These are phyloP conservation scores for Ashinkailepas kermadecensis DNA, from an alignment of 2,888 invertebrate genomes.

Conservation along the genomic window DNA sequence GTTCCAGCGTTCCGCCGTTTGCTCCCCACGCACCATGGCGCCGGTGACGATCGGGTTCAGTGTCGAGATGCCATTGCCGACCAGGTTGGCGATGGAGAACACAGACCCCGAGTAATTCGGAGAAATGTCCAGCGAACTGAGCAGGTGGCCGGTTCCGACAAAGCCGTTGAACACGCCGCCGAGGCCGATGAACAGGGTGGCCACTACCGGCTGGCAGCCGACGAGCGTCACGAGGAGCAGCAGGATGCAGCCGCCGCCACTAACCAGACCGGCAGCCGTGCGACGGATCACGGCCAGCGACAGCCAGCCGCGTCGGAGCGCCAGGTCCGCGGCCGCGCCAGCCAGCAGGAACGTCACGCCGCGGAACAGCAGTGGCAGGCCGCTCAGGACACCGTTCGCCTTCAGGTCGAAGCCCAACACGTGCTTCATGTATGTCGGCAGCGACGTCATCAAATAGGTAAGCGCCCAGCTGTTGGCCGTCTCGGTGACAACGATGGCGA, in stretches of 20 bases:
- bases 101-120: background rate
- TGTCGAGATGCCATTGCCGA: background rate
- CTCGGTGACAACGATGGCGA: background rate
- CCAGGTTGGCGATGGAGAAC: slow-evolving; percentile 3
- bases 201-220: background rate
- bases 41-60: slow-evolving; percentile 13
- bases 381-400: background rate
- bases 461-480: slow-evolving; percentile 16
- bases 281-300: background rate
- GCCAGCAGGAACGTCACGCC: background rate
- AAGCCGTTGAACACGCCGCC: background rate
- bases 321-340: background rate
- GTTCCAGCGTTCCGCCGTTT: slow-evolving; percentile 16
- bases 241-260: background rate
- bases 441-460: background rate
- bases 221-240: background rate
- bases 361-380: background rate
- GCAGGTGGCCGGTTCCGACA: background rate
- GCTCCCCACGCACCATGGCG: slow-evolving; percentile 8
- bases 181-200: background rate
- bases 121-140: slow-evolving; percentile 15
- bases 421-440: slow-evolving; percentile 19
- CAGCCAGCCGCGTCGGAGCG: slow-evolving; percentile 5
- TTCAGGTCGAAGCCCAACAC: slow-evolving; percentile 17
- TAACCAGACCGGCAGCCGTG: background rate